Percentiles rank a stretch among this genome's conserved stretches.
These are phyloP conservation scores for Hyposoter didymator DNA, from an alignment of 2,888 invertebrate species.

Conservation along the genomic window DNA sequence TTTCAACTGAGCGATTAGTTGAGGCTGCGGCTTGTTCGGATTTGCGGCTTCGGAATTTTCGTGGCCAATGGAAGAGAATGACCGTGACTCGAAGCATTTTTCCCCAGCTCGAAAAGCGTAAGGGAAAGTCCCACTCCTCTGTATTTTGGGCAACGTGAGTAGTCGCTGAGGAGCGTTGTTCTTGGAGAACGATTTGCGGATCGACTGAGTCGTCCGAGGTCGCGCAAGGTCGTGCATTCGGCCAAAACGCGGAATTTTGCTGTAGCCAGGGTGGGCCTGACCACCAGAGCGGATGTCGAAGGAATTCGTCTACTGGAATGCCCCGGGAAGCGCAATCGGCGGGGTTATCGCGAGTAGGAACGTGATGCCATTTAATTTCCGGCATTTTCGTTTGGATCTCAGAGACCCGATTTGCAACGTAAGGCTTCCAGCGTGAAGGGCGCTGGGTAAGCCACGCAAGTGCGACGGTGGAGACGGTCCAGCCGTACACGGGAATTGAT, in stretches of 20 bases:
- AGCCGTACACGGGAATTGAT: slow-evolving; percentile 9
- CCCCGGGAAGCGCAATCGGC: slow-evolving; percentile 78
- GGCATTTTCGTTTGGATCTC: slow-evolving; percentile 73
- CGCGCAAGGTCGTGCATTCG: slow-evolving; percentile 2
- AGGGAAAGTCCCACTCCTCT: slow-evolving; percentile 19
- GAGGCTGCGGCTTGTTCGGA: background rate
- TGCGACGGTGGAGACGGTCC: slow-evolving; percentile 72
- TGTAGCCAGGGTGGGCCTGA: slow-evolving; percentile 67
- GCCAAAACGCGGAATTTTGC: slow-evolving; percentile 34
- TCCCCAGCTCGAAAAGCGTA: slow-evolving; percentile 36
- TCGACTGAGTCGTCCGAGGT: background rate
- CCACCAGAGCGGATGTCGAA: slow-evolving; percentile 69
- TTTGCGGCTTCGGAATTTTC: background rate
- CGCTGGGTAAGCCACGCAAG: slow-evolving; percentile 70
- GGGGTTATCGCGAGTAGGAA: slow-evolving; percentile 73
- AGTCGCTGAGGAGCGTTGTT: background rate
- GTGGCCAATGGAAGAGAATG: background rate
- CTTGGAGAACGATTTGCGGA: background rate
- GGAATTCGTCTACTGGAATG: slow-evolving; percentile 60
- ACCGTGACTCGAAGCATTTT: slow-evolving; percentile 50
- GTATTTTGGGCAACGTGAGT: background rate
- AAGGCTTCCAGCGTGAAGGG: slow-evolving; percentile 66
- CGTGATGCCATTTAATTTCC: slow-evolving; percentile 72
- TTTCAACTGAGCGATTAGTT: background rate
- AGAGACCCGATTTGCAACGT: slow-evolving; percentile 75